Evolutionary conservation across 2,888 invertebrate species (phyloP).

Genomic region (Caenorhabditis japonica): DNA sequence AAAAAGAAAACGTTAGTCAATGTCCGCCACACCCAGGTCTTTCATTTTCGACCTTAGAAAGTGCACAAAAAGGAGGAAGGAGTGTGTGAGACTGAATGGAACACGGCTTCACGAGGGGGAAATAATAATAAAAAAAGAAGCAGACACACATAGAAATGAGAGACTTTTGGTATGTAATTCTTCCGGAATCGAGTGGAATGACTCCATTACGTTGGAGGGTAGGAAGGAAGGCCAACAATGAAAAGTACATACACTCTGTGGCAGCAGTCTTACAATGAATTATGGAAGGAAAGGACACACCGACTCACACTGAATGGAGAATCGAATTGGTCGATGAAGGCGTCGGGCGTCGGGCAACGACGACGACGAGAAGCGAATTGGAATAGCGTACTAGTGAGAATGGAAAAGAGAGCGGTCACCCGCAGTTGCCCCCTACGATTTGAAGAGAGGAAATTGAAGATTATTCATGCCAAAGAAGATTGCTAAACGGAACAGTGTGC

Average conservation of each 20-base stretch:
- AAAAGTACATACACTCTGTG: constrained; percentile 38
- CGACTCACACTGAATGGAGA: constrained; percentile 12
- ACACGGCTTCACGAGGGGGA: constrained; percentile 31
- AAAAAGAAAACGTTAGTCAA: too few species aligned
- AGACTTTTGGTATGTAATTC: not conserved
- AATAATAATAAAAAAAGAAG: constrained; percentile 17
- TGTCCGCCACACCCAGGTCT: too few species aligned
- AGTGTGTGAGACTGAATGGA: constrained; percentile 25
- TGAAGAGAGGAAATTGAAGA: constrained; percentile 45
- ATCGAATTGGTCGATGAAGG: constrained; percentile 26
- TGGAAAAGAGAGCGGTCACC: constrained; percentile 24
- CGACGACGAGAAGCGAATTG: constrained; percentile 1
- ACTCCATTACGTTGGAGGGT: constrained; percentile 20
- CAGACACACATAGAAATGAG: not conserved
- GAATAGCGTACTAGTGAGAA: constrained; percentile 8
- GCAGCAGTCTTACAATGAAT: constrained; percentile 36
- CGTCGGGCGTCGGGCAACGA: constrained; percentile 3
- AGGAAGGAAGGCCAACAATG: constrained; percentile 19
- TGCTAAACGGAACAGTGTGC: constrained; percentile 5
- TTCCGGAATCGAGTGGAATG: too few species aligned
- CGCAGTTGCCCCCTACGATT: too few species aligned
- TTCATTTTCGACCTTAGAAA: constrained; percentile 23
- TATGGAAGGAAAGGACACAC: constrained; percentile 11
- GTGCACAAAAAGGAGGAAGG: constrained; percentile 10
- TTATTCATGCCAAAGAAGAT: constrained; percentile 37